Base-by-base conservation (phyloP, 2,888 invertebrate species). In the Sminthurides aquaticus region DNA sequence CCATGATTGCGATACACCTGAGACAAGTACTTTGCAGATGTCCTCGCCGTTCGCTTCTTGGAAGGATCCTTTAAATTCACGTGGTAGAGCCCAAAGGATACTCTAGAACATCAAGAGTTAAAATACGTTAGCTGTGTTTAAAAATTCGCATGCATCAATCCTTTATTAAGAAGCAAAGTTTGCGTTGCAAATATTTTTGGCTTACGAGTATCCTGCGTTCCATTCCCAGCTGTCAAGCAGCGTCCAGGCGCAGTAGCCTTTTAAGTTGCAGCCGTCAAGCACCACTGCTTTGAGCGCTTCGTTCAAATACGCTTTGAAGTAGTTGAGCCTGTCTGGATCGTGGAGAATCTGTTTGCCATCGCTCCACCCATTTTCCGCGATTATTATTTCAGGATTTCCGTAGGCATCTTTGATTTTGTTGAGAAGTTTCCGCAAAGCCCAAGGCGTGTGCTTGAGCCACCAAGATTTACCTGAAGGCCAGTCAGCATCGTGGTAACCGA, bases 21-120 rank as follows among this genome's bases (percentile, higher is more conserved):
- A 3, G 66, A 59, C 67, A 76, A 77, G 70, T 71, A 78, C 48
- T 63, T 57, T 11, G 78, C 78, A 2, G 79, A 79, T 1, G 72
- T 74, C 65, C 79, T 79, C 3, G 67, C 66, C 1, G 49, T 49
- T 18, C 69, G 48, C 18, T 57, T 56, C 18, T 57, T 20, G 15
- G 60, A 43, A 18, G 69, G 67, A 49, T 67, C 63, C 11, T 62
- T 54, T 18, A 66, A 61, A 57, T 68, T 62, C 3, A 68, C 62
- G 52, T 58, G 43, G 43, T 67, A 55, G 22, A 66, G 58, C 3
- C 68, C 68, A 62, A 68, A 68, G 22, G 55, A 28, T 48, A 62
- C 59, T 11, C 67, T 69, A 15, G 5, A 52, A 20, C 11, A 52
- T 15, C 56, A 22, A 24, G 34, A 57, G 26, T 57, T 8, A 11